Base-by-base conservation (phyloP, 92 coral and sea anemone species). In the Zoanthus solanderi region DNA sequence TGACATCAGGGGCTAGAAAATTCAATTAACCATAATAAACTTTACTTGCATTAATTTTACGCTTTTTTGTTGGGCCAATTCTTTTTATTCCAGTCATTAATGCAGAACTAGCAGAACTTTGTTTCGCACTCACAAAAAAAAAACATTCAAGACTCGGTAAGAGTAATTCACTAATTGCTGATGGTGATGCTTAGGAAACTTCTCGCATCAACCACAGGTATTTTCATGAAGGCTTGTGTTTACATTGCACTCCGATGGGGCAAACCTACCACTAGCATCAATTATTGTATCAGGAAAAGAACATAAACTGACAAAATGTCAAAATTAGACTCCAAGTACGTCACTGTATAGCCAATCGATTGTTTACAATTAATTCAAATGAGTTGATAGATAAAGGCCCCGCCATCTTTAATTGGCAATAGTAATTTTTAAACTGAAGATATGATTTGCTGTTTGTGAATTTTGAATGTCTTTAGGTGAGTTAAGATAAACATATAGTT, bases 241-340 rank as follows among this genome's bases (percentile, higher is more conserved):
- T 58, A 58, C 65, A 12, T 58, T 58, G n/a, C 29, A 63, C 69
- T 63, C 28, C 72, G 75, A 69, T 29, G 75, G 75, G 75, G 75
- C 16, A 69, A 69, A 69, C 3, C 46, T 69, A 13, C 75, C 46
- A 45, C 45, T 9, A 31, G 46, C 15, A 5, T 69, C 75, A 30
- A 69, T 69, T 69, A 15, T 34, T 9, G 46, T 17, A 69, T 69
- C 31, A 69, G 42, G 75, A 69, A 31, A 69, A 69, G 75, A 69
- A 69, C 75, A 69, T 69, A 69, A 69, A 69, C 46, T 30, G 75
- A 30, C 47, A 34, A 46, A 31, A 18, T 29, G 46, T 69, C 46
- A 30, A 69, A 13, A 12, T 10, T 9, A 30, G 14, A 29, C 47
- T 15, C 30, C 31, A 44, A 29, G 31, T 4, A 31, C 31, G 75